Evolutionary conservation across 2,113 vertebrate genomes (phyloP), one percentile per base, ranked within the genome.

Genomic region (Tricholaema leucomelas): DNA sequence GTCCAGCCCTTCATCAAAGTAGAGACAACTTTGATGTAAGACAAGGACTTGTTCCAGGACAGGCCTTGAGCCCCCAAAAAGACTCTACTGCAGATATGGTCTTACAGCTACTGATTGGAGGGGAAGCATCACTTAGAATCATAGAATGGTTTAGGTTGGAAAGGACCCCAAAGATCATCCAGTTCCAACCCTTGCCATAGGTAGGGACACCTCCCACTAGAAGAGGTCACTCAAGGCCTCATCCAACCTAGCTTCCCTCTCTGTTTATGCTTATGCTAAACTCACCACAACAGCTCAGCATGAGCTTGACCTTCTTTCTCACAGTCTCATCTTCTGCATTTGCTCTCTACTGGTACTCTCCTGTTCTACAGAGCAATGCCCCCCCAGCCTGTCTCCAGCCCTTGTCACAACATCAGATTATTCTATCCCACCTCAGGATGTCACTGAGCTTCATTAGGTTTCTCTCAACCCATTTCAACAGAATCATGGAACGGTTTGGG

Each of bases 341-440:
- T 42, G 15, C 6, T 36, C 21, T 8, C 12, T 69, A 40, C 18
- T 4, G 35, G 28, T 20, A 58, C 40, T 15, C 17, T 56, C 27
- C 10, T 23, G 35, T 35, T 35, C 35, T 1, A 0, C 28, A 72
- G 14, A 50, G 44, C 23, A 35, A 52, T 4, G 28, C 28, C 52
- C 30, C 46, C 10, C 8, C 28, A 76, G 25, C 15, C 50, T 3
- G 3, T 3, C 3, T 15, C 14, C 44, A 48, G 31, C 44, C 33
- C 1, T 0, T 2, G 8, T 0, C 36, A 17, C 5, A 6, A 0
- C 38, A 27, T 16, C 60, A 27, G 16, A 28, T 2, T 44, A 38
- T 9, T 50, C 40, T 42, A 75, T 27, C 56, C 56, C 56, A 59
- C 28, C 1, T 0, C 58, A 55, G 31, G 18, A 59, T 42, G 78